phyloP scores from a whole-genome alignment of 1,140 invertebrate species.

The Neodiprion pinetum region DNA sequence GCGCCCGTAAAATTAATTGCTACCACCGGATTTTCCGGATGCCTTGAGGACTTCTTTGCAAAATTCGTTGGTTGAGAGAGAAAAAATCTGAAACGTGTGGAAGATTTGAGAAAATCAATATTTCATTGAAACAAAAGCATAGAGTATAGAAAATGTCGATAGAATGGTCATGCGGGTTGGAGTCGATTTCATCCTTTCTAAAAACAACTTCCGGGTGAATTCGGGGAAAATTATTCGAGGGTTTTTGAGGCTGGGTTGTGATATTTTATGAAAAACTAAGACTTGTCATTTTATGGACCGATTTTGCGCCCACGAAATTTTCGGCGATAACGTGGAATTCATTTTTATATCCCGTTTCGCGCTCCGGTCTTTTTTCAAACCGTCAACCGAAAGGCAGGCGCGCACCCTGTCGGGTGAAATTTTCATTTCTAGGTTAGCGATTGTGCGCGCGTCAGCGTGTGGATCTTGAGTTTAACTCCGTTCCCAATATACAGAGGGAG shows the following conservation, averaged over 20 bases:
- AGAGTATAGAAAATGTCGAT: neutral
- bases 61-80: neutral
- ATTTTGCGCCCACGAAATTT: too few species aligned
- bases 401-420: constrained; percentile 13
- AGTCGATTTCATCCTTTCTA: too few species aligned
- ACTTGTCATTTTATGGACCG: too few species aligned
- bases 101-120: neutral
- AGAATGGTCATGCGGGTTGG: neutral
- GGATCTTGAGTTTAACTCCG: constrained; percentile 6
- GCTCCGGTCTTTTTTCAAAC: neutral
- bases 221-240: too few species aligned
- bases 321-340: too few species aligned
- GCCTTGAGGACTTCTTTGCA: too few species aligned
- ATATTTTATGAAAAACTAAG: too few species aligned
- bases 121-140: neutral
- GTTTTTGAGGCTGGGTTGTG: too few species aligned
- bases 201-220: neutral
- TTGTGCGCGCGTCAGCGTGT: constrained; percentile 1
- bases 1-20: too few species aligned
- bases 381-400: neutral
- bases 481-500: constrained; percentile 20
- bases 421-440: constrained; percentile 36
- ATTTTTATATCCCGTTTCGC: neutral
- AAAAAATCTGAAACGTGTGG: neutral
- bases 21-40: too few species aligned